Evolutionary conservation across 1,140 invertebrate genomes (phyloP), one percentile per base, ranked within the genome.

Genomic region (Episyrphus balteatus): DNA sequence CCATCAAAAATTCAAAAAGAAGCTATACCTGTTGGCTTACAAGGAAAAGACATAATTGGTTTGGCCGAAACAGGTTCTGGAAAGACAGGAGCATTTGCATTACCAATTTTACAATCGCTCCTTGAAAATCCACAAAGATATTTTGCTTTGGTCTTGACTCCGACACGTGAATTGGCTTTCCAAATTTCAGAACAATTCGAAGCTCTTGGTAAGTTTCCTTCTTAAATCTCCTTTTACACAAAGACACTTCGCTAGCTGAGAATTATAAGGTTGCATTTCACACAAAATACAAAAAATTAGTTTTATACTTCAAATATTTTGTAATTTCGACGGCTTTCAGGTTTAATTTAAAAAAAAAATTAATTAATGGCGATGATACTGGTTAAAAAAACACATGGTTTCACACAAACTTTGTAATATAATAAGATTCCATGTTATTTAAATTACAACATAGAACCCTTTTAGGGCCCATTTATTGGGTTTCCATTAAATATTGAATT

Each of bases 1-100:
- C 95, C 96, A 3, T 87, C 92, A 8, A 92, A 92, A 72, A 98
- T 99, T 61, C 96, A 99, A 68, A 79, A 75, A 38, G 92, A 98
- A 74, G 77, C 94, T 2, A 89, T 98, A 61, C 94, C 95, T 9
- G 63, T 92, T 13, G 86, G 92, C 5, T 66, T 98, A 30, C 71
- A 89, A 76, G 92, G 92, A 73, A 88, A 87, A 72, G 95, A 99
- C 73, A 79, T 98, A 0, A 97, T 99, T 59, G 95, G 93, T 15
- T 70, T 98, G 42, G 94, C 95, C 2, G 94, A 98, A 74, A 99
- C 95, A 5, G 94, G 96, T 8, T 98, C 93, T 7, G 95, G 96
- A 13, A 99, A 99, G 74, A 99, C 96, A 1, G 96, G 86, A 30
- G 92, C 96, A 1, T 99, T 99, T 74, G 92, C 92, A 2, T 62